Evolutionary conservation across 2,888 invertebrate species (phyloP), one percentile per base, ranked within the genome.

Genomic region (Actias luna): DNA sequence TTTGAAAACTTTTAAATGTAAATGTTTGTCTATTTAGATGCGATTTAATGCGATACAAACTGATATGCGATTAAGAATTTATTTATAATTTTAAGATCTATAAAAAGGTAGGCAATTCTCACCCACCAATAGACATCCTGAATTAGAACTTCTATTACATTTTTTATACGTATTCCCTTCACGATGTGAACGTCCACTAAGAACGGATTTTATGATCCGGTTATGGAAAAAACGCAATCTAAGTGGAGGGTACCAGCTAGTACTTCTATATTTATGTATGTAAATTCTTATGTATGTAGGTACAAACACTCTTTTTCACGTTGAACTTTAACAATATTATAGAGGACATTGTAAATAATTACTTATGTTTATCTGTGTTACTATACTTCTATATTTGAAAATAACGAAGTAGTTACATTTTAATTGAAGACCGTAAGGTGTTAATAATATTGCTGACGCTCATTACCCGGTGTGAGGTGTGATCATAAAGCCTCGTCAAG

Each of bases 401-500:
- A 2, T 22, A 22, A 10, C 22, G 46, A 25, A 50, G 46, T 50
- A n/a, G n/a, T 50, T 50, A 85, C 82, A 79, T 83, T 83, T 89
- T 88, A 89, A 91, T 92, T 90, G 86, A 89, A 65, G 22, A 75
- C 63, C 66, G 65, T 66, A 78, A 89, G 88, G 92, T 90, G 92
- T 91, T 90, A 91, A 92, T 89, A 87, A 88, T 80, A 71, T 76
- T 77, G 85, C 85, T 88, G 88, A 88, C 83, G 83, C 82, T 88
- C 82, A 87, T 89, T 89, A 88, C 84, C 75, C 68, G 68, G 72
- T 75, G 75, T 75, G 77, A 84, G 79, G 83, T 80, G 77, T 73
- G 83, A 81, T 89, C 91, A 86, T 92, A 92, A 92, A 92, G 85
- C 83, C 75, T 76, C 80, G 77, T 79, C 89, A 89, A 90, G 90